These are phyloP conservation scores for Martes martes DNA, from an alignment of 2,113 vertebrate species.

Conservation along the genomic window DNA sequence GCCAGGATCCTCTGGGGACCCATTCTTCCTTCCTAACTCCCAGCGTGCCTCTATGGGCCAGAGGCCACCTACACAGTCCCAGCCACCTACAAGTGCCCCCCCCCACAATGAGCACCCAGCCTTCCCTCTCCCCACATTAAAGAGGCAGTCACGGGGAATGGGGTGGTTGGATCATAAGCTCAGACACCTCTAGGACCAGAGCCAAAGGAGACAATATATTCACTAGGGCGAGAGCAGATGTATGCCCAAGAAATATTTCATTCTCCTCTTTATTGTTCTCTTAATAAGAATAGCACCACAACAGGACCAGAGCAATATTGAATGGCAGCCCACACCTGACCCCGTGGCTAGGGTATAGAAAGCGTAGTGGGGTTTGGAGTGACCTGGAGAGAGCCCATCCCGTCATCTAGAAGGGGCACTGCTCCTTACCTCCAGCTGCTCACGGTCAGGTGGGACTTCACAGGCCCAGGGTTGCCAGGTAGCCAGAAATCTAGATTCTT, in stretches of 20 bases:
- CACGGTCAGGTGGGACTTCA: neutral
- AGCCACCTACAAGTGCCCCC: neutral
- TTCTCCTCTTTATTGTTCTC: neutral
- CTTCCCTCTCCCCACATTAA: neutral
- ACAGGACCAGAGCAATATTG: neutral
- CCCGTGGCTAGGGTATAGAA: neutral
- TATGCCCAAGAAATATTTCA: neutral
- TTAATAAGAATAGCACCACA: constrained; percentile 30
- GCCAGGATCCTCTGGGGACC: neutral
- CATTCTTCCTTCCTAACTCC: neutral
- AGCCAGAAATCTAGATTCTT: neutral
- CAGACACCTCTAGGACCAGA: neutral
- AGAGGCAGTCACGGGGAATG: neutral
- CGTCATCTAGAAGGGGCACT: neutral
- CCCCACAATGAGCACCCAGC: neutral
- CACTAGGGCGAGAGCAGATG: neutral
- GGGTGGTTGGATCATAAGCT: neutral
- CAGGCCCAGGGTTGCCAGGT: neutral
- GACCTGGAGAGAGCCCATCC: neutral
- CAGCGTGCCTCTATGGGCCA: neutral
- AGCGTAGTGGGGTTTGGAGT: neutral
- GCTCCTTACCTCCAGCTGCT: neutral
- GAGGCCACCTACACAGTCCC: neutral
- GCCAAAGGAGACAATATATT: neutral
- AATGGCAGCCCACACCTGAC: neutral